Evolutionary conservation across 2,113 vertebrate species (phyloP).

Genomic region (Sminthopsis crassicaudata): DNA sequence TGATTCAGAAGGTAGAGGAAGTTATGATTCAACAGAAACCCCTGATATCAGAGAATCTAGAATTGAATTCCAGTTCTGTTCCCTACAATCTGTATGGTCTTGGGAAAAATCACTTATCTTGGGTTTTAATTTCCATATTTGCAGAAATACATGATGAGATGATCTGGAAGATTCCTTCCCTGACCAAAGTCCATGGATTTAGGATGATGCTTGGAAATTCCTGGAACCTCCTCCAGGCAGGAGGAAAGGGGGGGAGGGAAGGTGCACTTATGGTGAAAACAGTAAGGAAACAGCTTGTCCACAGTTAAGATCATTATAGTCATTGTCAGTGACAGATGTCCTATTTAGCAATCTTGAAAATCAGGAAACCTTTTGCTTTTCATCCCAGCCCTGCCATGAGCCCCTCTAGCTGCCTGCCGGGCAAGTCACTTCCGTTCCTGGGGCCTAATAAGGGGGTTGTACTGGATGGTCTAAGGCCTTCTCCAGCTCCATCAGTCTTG

Average conservation of each 20-base stretch:
- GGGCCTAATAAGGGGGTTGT: not conserved
- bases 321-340: not conserved
- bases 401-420: not conserved
- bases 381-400: not conserved
- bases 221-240: not conserved
- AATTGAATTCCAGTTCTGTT: not conserved
- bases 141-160: not conserved
- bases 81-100: not conserved
- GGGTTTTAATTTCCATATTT: not conserved
- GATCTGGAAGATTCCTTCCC: not conserved
- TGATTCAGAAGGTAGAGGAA: not conserved
- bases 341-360: not conserved
- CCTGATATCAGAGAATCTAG: not conserved
- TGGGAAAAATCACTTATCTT: not conserved
- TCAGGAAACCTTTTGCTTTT: not conserved
- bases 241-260: not conserved
- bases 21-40: not conserved
- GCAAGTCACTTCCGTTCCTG: not conserved
- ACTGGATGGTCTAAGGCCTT: not conserved
- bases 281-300: slow-evolving; percentile 1
- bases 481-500: not conserved
- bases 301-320: not conserved
- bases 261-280: not conserved
- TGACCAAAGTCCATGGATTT: not conserved
- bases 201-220: not conserved